A percentile compares a stretch with the other conserved stretches of the same genome.
These are phyloP conservation scores for Tokudaia tokunoshimensis DNA, from an alignment of 2,797 vertebrate genomes.

Conservation along the genomic window DNA sequence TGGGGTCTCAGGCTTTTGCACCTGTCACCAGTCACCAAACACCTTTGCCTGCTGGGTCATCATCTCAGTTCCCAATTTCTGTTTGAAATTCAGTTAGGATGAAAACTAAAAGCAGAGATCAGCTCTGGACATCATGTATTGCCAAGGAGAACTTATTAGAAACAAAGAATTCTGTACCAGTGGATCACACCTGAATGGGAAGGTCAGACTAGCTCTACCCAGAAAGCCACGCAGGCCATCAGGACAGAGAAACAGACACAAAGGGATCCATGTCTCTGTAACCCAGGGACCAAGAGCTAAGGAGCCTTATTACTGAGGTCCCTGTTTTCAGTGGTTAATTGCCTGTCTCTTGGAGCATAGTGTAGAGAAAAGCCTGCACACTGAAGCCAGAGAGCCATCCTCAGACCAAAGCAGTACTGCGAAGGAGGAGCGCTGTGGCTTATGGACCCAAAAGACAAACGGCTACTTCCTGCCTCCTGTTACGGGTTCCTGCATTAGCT, in stretches of 20 bases:
- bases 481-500: background rate
- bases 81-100: background rate
- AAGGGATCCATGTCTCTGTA: background rate
- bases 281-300: background rate
- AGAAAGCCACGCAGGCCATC: background rate
- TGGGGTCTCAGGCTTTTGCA: background rate
- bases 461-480: background rate
- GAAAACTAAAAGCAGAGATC: background rate
- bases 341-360: background rate
- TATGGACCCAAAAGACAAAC: fast-evolving
- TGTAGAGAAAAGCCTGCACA: background rate
- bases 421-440: fast-evolving
- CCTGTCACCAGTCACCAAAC: background rate
- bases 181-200: background rate
- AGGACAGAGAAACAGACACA: background rate
- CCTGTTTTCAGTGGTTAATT: background rate
- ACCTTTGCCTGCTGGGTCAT: background rate
- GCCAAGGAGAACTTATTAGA: background rate
- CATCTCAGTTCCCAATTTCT: background rate
- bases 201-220: background rate
- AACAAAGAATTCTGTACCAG: background rate
- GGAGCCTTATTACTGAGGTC: background rate
- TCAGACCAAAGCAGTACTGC: background rate
- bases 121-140: background rate
- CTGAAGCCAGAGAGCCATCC: background rate